phyloP scores from a whole-genome alignment of 2,113 vertebrate species.

The Polypterus bichir region DNA sequence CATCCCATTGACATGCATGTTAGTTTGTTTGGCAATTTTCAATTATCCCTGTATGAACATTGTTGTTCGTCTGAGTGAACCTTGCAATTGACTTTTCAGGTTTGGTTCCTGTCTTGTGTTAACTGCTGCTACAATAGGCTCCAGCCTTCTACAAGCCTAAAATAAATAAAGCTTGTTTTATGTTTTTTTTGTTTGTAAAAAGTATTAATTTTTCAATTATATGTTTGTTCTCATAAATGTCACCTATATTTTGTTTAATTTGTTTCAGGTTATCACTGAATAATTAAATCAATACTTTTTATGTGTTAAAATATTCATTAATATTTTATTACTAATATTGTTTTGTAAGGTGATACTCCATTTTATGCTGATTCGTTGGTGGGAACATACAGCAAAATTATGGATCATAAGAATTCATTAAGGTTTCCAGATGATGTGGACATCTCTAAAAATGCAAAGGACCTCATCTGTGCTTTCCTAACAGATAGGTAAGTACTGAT shows the following conservation, averaged over 20 bases:
- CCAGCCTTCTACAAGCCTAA: too few relatives aligned
- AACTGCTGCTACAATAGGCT: too few relatives aligned
- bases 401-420: slow-evolving; percentile 97
- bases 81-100: too few relatives aligned
- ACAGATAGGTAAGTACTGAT: slow-evolving; percentile 71
- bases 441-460: slow-evolving; percentile 92
- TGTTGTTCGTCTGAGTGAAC: too few relatives aligned
- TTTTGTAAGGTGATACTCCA: slow-evolving; percentile 78
- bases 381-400: slow-evolving; percentile 97
- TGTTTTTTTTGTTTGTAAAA: too few relatives aligned
- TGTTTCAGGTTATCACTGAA: not conserved
- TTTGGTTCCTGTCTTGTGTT: too few relatives aligned
- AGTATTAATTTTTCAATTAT: too few relatives aligned
- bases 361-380: slow-evolving; percentile 97
- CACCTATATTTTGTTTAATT: not conserved
- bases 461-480: slow-evolving; percentile 94
- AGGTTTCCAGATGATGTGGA: slow-evolving; percentile 94
- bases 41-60: too few relatives aligned
- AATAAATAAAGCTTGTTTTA: too few relatives aligned
- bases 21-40: too few relatives aligned
- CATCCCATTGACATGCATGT: too few relatives aligned
- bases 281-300: not conserved
- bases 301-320: not conserved
- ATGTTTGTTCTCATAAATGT: too few relatives aligned
- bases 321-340: slow-evolving; percentile 16